A percentile compares a stretch with the other conserved stretches of the same genome.
phyloP scores from a whole-genome alignment of 2,797 vertebrate genomes.

The Momotus momota region DNA sequence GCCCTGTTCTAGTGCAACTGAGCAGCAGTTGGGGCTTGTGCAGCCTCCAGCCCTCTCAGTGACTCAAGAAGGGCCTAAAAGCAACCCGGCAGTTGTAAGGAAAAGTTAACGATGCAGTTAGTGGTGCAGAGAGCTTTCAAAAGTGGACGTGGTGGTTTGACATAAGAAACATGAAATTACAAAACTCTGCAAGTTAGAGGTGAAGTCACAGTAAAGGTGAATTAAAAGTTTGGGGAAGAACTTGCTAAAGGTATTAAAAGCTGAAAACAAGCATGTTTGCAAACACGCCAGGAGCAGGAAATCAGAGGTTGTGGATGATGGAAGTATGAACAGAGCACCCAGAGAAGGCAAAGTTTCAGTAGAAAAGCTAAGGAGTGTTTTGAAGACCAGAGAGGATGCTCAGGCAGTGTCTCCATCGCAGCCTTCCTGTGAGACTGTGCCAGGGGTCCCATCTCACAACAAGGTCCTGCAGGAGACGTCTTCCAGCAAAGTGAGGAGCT shows the following conservation, averaged over 20 bases:
- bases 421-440: neutral
- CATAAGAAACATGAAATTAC: neutral
- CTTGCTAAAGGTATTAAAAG: neutral
- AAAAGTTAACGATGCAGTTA: neutral
- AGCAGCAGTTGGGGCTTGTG: neutral
- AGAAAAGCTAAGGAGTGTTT: neutral
- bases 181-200: neutral
- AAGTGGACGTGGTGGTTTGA: neutral
- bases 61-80: neutral
- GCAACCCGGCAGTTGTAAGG: neutral
- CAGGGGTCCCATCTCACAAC: accelerated
- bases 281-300: neutral
- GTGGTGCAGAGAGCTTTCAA: neutral
- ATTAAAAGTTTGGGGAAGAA: neutral
- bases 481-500: neutral
- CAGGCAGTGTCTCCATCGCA: neutral
- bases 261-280: neutral
- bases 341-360: neutral
- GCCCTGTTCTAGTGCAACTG: neutral
- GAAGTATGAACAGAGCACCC: neutral
- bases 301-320: neutral
- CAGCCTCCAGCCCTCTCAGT: neutral
- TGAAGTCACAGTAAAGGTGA: neutral
- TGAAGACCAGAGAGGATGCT: neutral
- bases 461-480: neutral